Evolutionary conservation across 2,888 invertebrate genomes (phyloP), one percentile per base, ranked within the genome.

Genomic region (Pseudococcus jackbeardsleyi): DNA sequence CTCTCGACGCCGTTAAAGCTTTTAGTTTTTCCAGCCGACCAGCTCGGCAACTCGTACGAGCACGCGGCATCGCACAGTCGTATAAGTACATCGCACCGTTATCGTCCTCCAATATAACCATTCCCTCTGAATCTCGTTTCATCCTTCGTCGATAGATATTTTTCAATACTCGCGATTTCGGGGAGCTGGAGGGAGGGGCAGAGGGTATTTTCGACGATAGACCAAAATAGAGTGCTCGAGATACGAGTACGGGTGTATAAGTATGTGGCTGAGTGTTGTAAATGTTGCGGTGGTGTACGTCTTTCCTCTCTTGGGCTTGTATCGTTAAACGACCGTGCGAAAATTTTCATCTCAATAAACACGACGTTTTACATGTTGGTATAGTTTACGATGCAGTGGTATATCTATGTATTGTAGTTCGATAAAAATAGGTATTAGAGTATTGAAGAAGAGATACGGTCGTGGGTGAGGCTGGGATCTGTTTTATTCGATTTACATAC

Each of bases 1-100:
- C 68, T 72, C 68, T 72, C 26, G 68, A 72, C 68, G 68, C 68
- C 26, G 68, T 33, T 72, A 72, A 72, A 72, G 12, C 26, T 33
- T 72, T 26, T 59, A 19, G 19, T 59, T 59, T 59, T 59, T 59
- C 59, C 19, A 59, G n/a, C 59, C 59, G 59, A 59, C 59, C 59
- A 59, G 8, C n/a, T 54, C 17, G 5, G 5, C 17, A 33, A 33
- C 54, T 54, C 12, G 54, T 54, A 5, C 54, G 17, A 12, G 46
- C 12, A 11, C 46, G 46, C 46, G 46, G 46, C 46, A 12, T 46
- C 46, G 46, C 26, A 33, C 6, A 2, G 46, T 46, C 46, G 46
- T 46, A 46, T 5, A 17, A 50, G 50, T 50, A 50, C 50, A 50
- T 50, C 50, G 50, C 17, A 50, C 50, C 15, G 50, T 50, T 50